A percentile compares a stretch with the other conserved stretches of the same genome.
phyloP scores from a whole-genome alignment of 2,797 vertebrate genomes.

The Gila robusta region DNA sequence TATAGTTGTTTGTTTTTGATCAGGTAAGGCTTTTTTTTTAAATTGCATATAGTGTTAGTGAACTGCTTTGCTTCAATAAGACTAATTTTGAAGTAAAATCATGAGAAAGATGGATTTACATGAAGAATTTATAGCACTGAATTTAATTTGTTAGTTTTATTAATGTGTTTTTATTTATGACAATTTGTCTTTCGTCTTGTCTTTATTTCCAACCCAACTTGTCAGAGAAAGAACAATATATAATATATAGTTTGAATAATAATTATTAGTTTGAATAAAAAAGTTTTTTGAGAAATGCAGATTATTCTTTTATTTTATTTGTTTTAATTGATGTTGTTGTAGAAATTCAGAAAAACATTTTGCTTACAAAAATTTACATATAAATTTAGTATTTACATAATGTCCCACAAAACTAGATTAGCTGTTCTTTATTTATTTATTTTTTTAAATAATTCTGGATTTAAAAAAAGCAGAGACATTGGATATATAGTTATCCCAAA shows the following conservation, averaged over 20 bases:
- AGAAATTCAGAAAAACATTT: background rate
- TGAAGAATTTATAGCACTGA: background rate
- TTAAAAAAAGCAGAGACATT: background rate
- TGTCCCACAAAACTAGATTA: background rate
- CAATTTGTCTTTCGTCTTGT: background rate
- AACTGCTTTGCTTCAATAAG: background rate
- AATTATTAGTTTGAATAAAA: background rate
- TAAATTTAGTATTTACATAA: background rate
- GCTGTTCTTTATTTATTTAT: too few relatives aligned
- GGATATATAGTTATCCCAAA: background rate
- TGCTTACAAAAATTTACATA: background rate
- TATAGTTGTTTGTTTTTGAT: background rate
- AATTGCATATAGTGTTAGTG: background rate
- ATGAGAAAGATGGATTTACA: background rate
- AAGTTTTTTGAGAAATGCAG: background rate
- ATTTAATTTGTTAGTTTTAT: background rate
- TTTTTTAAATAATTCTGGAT: background rate
- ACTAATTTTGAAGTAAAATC: background rate
- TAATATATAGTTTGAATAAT: background rate
- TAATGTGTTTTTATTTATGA: background rate
- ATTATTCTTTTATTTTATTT: background rate
- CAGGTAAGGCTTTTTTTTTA: constrained; percentile 15
- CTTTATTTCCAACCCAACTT: background rate
- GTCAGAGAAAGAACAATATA: background rate
- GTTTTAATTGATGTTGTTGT: background rate